Conservation (phyloP, 2,113 vertebrate genomes). For the Acinonyx jubatus region DNA sequence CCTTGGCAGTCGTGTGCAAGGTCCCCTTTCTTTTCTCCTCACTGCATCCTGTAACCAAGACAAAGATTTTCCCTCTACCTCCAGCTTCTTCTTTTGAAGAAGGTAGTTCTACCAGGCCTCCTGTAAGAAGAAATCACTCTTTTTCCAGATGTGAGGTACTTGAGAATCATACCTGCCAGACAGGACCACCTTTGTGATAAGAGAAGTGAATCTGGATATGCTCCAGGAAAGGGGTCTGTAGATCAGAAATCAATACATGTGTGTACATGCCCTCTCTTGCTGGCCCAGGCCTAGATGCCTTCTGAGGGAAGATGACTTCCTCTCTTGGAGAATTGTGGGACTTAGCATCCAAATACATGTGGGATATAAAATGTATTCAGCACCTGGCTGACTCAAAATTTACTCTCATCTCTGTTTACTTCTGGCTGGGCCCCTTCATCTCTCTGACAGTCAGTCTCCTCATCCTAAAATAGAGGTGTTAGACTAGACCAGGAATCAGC, state of each 20-base stretch:
- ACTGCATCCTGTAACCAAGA: neutral
- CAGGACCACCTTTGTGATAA: neutral
- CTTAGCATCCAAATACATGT: neutral
- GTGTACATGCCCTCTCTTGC: too few species aligned
- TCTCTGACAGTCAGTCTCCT: neutral
- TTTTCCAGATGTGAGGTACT: neutral
- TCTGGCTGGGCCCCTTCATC: neutral
- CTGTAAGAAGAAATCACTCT: neutral
- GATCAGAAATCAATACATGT: rapidly evolving
- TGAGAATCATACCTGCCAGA: neutral
- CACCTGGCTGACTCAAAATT: neutral
- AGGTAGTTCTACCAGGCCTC: neutral
- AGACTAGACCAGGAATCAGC: neutral
- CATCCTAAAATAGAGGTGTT: neutral
- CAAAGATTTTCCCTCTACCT: neutral
- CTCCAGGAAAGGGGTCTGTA: neutral
- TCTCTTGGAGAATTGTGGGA: neutral
- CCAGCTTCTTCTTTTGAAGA: neutral
- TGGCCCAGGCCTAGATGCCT: neutral
- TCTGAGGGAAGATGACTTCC: neutral
- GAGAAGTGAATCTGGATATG: neutral
- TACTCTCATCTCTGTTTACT: neutral
- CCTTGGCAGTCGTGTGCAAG: rapidly evolving
- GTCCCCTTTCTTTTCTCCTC: neutral
- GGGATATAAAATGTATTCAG: neutral